Conservation (phyloP, 2,113 vertebrate species). For the Pachypanchax playfairii region DNA sequence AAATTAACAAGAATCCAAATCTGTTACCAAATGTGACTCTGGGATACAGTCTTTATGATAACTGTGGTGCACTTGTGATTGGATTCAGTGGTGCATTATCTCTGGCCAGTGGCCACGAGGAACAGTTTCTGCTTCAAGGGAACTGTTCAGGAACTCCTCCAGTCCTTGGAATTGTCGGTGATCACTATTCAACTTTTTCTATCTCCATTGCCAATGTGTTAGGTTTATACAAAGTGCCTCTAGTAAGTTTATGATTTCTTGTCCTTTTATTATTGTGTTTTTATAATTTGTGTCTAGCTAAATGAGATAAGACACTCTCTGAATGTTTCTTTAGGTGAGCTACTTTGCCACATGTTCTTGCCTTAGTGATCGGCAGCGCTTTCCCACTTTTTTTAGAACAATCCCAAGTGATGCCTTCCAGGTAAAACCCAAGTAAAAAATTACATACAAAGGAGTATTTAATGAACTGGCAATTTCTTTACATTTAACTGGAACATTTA, state of each 20-base stretch:
- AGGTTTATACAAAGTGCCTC: slow-evolving; percentile 56
- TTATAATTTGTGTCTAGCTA: neutral
- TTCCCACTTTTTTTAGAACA: slow-evolving; percentile 50
- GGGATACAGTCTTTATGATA: slow-evolving; percentile 73
- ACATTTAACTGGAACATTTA: too few species aligned
- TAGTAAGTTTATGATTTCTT: slow-evolving; percentile 39
- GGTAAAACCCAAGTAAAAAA: slow-evolving; percentile 12
- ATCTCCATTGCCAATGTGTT: slow-evolving; percentile 57
- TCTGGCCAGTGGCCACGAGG: slow-evolving; percentile 57
- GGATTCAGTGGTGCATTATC: slow-evolving; percentile 67
- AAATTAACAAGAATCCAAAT: slow-evolving; percentile 67
- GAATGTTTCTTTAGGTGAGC: slow-evolving; percentile 42
- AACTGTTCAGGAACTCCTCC: slow-evolving; percentile 50
- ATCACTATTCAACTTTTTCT: slow-evolving; percentile 61
- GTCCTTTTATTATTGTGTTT: neutral
- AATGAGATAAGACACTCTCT: neutral
- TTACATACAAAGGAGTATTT: neutral
- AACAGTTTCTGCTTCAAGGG: slow-evolving; percentile 35
- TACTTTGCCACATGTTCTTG: slow-evolving; percentile 57
- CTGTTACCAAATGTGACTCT: slow-evolving; percentile 70
- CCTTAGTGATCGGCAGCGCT: slow-evolving; percentile 48
- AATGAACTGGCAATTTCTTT: neutral
- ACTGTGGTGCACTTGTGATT: slow-evolving; percentile 68
- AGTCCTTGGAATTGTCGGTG: slow-evolving; percentile 59
- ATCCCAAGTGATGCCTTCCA: slow-evolving; percentile 42